phyloP scores from a whole-genome alignment of 2,888 invertebrate species.

The Brassicogethes aeneus region DNA sequence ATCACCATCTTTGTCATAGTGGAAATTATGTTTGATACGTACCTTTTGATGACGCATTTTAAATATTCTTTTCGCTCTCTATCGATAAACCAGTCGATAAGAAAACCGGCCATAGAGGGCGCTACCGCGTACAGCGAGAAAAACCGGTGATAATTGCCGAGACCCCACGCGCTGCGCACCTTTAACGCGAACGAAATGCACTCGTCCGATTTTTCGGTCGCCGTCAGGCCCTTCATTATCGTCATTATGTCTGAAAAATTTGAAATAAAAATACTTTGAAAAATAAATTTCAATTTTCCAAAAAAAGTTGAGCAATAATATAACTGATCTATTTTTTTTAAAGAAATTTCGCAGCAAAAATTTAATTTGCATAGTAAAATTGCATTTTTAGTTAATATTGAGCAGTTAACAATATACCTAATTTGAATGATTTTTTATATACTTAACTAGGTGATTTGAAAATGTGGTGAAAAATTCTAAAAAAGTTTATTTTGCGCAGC shows the following conservation, averaged over 20 bases:
- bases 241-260: slow-evolving; percentile 80
- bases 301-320: slow-evolving; percentile 3
- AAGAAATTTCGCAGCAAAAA: too few relatives aligned
- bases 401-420: too few relatives aligned
- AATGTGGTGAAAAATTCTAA: too few relatives aligned
- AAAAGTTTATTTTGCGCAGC: too few relatives aligned
- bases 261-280: slow-evolving; percentile 13
- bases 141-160: slow-evolving; percentile 86
- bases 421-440: too few relatives aligned
- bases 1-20: too few relatives aligned
- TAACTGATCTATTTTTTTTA: too few relatives aligned
- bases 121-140: slow-evolving; percentile 84
- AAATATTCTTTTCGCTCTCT: slow-evolving; percentile 88
- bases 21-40: slow-evolving; percentile 52
- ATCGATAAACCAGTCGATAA: slow-evolving; percentile 97
- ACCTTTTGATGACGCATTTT: slow-evolving; percentile 93
- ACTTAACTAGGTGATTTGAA: too few relatives aligned
- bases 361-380: too few relatives aligned
- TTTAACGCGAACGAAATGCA: slow-evolving; percentile 80
- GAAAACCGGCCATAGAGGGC: slow-evolving; percentile 91
- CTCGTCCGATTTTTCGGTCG: slow-evolving; percentile 68
- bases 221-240: slow-evolving; percentile 71
- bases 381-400: too few relatives aligned
- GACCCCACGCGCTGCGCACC: slow-evolving; percentile 87
- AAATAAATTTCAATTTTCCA: too few relatives aligned